A percentile compares a stretch with the other conserved stretches of the same genome.
Conservation (phyloP, 2,797 vertebrate species). For the Gymnothorax reevesii region DNA sequence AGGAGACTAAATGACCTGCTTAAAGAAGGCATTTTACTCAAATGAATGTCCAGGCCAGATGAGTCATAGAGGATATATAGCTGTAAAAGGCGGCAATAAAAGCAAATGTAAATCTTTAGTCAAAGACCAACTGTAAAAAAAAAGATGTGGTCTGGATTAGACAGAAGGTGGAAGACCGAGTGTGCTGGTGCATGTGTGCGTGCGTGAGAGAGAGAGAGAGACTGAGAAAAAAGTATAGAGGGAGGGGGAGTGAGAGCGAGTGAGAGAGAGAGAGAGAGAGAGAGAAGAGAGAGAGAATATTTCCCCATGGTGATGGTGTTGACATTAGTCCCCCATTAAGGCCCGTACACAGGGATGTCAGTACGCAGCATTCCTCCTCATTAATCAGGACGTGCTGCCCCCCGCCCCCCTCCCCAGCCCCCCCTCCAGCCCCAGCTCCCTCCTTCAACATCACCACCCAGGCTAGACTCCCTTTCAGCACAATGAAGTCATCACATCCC, state of each 20-base stretch:
- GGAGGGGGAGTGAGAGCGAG: neutral
- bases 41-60: neutral
- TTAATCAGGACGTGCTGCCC: slow-evolving; percentile 13
- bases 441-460: neutral
- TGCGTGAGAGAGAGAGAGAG: slow-evolving; percentile 35
- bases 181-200: neutral
- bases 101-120: neutral
- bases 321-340: slow-evolving; percentile 20
- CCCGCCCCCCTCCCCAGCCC: no score
- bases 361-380: slow-evolving; percentile 23
- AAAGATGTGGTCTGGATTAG: neutral
- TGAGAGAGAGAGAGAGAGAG: neutral
- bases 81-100: neutral
- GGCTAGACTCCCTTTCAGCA: slow-evolving; percentile 2
- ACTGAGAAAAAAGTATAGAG: slow-evolving; percentile 36
- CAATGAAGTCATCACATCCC: slow-evolving; percentile 17
- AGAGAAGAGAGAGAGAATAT: neutral
- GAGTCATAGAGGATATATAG: neutral
- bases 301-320: slow-evolving; percentile 11
- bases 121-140: neutral
- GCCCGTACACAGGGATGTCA: slow-evolving; percentile 10
- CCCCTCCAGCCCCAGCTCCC: no score
- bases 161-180: neutral
- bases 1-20: neutral
- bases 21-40: neutral